Base-by-base conservation (phyloP, 2,797 vertebrate species). In the Sebastes hubbsi region DNA sequence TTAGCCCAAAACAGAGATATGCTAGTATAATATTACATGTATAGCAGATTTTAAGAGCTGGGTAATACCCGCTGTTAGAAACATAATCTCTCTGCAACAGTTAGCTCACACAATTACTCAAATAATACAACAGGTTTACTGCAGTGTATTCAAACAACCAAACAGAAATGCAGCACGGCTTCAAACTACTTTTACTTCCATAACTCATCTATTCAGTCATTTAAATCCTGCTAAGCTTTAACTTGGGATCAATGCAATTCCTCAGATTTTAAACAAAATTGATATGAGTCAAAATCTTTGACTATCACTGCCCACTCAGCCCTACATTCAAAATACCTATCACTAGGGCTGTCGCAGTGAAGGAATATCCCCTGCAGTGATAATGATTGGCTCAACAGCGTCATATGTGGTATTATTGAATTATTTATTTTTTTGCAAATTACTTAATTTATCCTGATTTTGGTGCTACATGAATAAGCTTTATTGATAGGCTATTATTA, bases 1-100 rank as follows among this genome's bases (percentile, higher is more conserved):
- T 73, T 65, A 49, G 46, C 13, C 60, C 16, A 36, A 71, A 72
- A 72, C 62, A 80, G 27, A 67, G 32, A 80, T 79, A 56, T 56
- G 66, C 18, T 54, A 9, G 68, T 79, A 22, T 73, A 87, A 68
- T 86, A 89, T 82, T 89, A 65, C 75, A 73, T 67, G 85, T 65
- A 86, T 60, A 78, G 73, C 30, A 77, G 22, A 72, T 81, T 72
- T 86, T 74, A 69, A 73, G 29, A 64, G 70, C 42, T 49, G 36
- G 14, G 12, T 66, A 58, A 61, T 66, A 55, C 38, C 59, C 10
- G 3, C 52, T 71, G 56, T 49, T 73, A 27, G 25, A 86, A 81
- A 74, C 30, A 49, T 70, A 49, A 60, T 65, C 61, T 60, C 61
- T 54, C 56, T 76, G 65, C 62, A 81, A 58, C 72, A 78, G 34